These are phyloP conservation scores for Linnaemya tessellans DNA, from an alignment of 2,888 invertebrate species.

Conservation along the genomic window DNA sequence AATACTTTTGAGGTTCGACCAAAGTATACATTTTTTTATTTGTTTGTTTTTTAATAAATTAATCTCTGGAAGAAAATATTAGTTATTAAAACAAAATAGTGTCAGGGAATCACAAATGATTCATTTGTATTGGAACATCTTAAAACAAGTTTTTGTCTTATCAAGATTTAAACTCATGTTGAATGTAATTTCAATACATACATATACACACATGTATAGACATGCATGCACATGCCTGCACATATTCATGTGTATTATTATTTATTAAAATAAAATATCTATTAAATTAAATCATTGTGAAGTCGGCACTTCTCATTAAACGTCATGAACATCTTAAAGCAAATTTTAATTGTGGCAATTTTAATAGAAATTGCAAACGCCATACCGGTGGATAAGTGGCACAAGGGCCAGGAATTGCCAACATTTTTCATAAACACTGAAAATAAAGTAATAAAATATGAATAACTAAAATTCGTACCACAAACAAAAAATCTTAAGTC, in stretches of 20 bases:
- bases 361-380: neutral
- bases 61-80: neutral
- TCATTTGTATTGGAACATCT: neutral
- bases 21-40: neutral
- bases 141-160: conserved; percentile 26
- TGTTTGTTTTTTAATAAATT: neutral
- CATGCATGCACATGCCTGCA: neutral
- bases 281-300: conserved; percentile 11
- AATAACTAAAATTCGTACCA: neutral
- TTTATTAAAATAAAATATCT: neutral
- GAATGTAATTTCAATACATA: neutral
- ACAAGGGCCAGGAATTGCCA: conserved; percentile 24
- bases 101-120: conserved; percentile 27
- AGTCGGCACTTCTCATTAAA: neutral
- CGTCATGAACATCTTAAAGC: conserved; percentile 22
- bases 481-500: neutral
- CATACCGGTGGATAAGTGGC: conserved; percentile 54
- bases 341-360: conserved; percentile 12
- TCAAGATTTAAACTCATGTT: conserved; percentile 7
- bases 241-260: neutral
- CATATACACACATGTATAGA: neutral
- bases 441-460: conserved; percentile 41
- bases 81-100: neutral
- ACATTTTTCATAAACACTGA: conserved; percentile 55
- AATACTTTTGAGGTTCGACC: neutral